Percentiles rank a stretch among this genome's conserved stretches.
These are phyloP conservation scores for Sarcophaga rosellei DNA, from an alignment of 2,888 invertebrate species.

Conservation along the genomic window DNA sequence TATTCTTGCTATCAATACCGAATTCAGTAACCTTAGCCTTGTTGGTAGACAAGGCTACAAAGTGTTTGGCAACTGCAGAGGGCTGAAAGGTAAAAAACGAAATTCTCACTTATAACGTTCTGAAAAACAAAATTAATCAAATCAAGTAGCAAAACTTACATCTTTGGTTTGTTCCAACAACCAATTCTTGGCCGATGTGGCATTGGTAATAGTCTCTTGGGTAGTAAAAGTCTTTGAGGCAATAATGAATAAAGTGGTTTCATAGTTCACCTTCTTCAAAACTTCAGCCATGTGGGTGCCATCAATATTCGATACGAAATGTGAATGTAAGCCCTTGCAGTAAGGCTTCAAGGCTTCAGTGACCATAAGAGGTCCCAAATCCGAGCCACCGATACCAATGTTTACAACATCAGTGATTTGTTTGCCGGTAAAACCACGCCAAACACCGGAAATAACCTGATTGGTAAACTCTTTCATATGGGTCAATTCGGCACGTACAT, in stretches of 20 bases:
- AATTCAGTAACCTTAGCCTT: slow-evolving; percentile 96
- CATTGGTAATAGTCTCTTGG: slow-evolving; percentile 99
- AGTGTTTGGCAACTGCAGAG: slow-evolving; percentile 95
- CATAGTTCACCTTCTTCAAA: slow-evolving; percentile 93
- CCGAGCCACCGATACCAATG: slow-evolving; percentile 99
- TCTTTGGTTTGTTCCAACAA: slow-evolving; percentile 92
- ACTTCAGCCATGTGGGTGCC: slow-evolving; percentile 98
- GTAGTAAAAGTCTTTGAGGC: slow-evolving; percentile 99
- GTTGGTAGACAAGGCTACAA: slow-evolving; percentile 99
- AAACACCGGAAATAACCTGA: slow-evolving; percentile 87
- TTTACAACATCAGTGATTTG: slow-evolving; percentile 98
- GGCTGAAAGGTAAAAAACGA: slow-evolving; percentile 82
- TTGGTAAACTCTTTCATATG: slow-evolving; percentile 98
- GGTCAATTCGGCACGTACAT: slow-evolving; percentile 93
- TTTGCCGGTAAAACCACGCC: slow-evolving; percentile 94
- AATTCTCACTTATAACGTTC: background rate
- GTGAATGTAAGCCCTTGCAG: slow-evolving; percentile 90
- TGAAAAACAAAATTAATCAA: slow-evolving; percentile 70
- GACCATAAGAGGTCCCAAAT: slow-evolving; percentile 99
- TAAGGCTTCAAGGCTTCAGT: slow-evolving; percentile 98
- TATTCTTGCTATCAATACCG: slow-evolving; percentile 97
- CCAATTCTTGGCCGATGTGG: slow-evolving; percentile 98
- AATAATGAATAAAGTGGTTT: slow-evolving; percentile 98
- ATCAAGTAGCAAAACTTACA: slow-evolving; percentile 83
- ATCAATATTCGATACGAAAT: slow-evolving; percentile 99